A percentile compares a stretch with the other conserved stretches of the same genome.
Conservation (phyloP, 2,113 vertebrate species). For the Platycercus adscitus region DNA sequence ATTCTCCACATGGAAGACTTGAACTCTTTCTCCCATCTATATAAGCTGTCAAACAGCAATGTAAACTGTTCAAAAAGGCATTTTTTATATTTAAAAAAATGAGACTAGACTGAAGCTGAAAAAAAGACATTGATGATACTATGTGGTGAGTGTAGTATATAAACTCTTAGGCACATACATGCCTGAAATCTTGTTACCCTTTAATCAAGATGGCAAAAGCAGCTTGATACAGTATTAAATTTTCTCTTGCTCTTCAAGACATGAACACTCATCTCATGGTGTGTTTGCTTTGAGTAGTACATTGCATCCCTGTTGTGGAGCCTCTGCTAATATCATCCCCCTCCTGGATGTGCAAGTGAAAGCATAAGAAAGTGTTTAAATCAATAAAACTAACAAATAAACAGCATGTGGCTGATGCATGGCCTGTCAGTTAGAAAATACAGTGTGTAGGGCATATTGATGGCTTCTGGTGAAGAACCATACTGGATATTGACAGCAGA, state of each 20-base stretch:
- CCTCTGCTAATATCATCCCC: not conserved
- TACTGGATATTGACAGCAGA: constrained; percentile 31
- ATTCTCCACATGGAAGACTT: not conserved
- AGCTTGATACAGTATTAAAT: not conserved
- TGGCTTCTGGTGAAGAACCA: constrained; percentile 2
- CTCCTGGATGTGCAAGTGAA: not conserved
- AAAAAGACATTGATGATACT: not conserved
- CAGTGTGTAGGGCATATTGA: constrained; percentile 4
- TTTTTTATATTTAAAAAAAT: not conserved
- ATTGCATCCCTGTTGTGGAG: not conserved
- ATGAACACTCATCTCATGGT: not conserved
- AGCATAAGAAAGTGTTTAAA: constrained; percentile 34
- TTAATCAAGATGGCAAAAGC: not conserved
- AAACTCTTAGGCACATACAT: not conserved
- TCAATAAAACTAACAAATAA: constrained; percentile 63
- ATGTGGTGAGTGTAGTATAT: not conserved
- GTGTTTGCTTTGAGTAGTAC: not conserved
- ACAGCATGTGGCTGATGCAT: constrained; percentile 47
- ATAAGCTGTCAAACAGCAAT: not conserved
- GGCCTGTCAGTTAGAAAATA: constrained; percentile 9
- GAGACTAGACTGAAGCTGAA: not conserved
- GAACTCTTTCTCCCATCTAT: not conserved
- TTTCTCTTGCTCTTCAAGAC: constrained; percentile 11
- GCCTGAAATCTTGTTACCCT: not conserved
- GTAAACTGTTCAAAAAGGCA: not conserved